phyloP scores from a whole-genome alignment of 2,113 vertebrate genomes.

The Gobio gobio region DNA sequence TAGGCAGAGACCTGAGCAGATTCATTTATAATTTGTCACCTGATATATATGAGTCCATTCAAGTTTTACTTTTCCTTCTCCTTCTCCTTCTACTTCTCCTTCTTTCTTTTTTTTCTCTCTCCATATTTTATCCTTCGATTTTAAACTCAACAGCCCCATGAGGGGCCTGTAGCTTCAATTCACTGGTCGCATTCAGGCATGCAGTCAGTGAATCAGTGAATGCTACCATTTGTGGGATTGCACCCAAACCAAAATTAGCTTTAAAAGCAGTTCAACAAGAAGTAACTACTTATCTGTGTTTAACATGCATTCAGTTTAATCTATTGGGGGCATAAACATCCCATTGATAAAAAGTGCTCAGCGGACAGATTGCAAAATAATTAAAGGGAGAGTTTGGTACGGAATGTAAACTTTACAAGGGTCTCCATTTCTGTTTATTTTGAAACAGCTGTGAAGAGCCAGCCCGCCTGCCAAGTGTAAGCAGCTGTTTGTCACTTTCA shows the following conservation, averaged over 20 bases:
- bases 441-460: constrained; percentile 74
- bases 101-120: background rate
- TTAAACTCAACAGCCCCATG: background rate
- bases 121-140: background rate
- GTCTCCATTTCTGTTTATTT: constrained; percentile 78
- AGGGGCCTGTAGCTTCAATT: constrained; percentile 23
- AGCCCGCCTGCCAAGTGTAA: constrained; percentile 59
- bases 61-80: constrained; percentile 30
- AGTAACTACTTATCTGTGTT: constrained; percentile 71
- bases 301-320: constrained; percentile 78
- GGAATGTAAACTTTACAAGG: constrained; percentile 75
- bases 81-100: constrained; percentile 12
- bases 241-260: constrained; percentile 51
- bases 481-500: constrained; percentile 67
- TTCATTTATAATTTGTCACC: constrained; percentile 67
- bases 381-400: constrained; percentile 75
- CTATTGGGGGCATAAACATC: constrained; percentile 79
- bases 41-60: constrained; percentile 63
- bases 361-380: constrained; percentile 77
- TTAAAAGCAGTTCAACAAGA: constrained; percentile 57
- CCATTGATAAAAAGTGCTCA: constrained; percentile 84
- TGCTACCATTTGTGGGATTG: constrained; percentile 49
- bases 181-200: constrained; percentile 13
- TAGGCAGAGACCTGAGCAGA: constrained; percentile 52
- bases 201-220: constrained; percentile 38